Conservation (phyloP, 2,888 invertebrate genomes). For the Cataglyphis livida region DNA sequence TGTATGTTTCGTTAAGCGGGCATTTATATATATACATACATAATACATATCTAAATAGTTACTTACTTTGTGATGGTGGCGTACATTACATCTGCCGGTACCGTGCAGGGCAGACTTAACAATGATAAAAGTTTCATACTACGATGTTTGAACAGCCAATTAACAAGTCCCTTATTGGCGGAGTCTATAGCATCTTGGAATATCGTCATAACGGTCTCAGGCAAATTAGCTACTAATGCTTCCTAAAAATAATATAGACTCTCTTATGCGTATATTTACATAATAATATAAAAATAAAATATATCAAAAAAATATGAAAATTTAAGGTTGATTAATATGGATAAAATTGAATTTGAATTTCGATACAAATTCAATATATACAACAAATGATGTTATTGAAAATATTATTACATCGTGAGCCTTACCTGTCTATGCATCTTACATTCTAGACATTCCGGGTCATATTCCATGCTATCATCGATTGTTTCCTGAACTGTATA, state of each 20-base stretch:
- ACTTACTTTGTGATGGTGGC: slow-evolving; percentile 96
- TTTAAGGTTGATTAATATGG: not conserved
- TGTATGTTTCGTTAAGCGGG: not conserved
- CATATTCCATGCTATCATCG: slow-evolving; percentile 91
- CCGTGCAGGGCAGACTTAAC: slow-evolving; percentile 93
- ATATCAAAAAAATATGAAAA: not conserved
- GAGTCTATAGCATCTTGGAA: slow-evolving; percentile 97
- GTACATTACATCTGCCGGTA: slow-evolving; percentile 95
- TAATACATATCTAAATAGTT: slow-evolving; percentile 3
- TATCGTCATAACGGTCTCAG: slow-evolving; percentile 95
- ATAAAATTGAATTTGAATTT: not conserved
- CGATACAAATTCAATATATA: slow-evolving; percentile 9
- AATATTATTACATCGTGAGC: not conserved
- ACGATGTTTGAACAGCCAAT: slow-evolving; percentile 95
- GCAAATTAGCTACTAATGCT: slow-evolving; percentile 94
- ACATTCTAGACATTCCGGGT: slow-evolving; percentile 95
- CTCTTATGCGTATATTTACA: not conserved
- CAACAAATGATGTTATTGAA: slow-evolving; percentile 23
- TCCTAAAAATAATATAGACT: slow-evolving; percentile 87
- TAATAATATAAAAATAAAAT: not conserved
- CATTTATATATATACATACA: not conserved
- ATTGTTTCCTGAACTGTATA: slow-evolving; percentile 92
- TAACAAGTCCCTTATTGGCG: slow-evolving; percentile 95
- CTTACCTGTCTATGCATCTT: slow-evolving; percentile 93
- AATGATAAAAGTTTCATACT: slow-evolving; percentile 93